phyloP scores from a whole-genome alignment of 2,888 invertebrate genomes.

The Bhutanitis thaidina region DNA sequence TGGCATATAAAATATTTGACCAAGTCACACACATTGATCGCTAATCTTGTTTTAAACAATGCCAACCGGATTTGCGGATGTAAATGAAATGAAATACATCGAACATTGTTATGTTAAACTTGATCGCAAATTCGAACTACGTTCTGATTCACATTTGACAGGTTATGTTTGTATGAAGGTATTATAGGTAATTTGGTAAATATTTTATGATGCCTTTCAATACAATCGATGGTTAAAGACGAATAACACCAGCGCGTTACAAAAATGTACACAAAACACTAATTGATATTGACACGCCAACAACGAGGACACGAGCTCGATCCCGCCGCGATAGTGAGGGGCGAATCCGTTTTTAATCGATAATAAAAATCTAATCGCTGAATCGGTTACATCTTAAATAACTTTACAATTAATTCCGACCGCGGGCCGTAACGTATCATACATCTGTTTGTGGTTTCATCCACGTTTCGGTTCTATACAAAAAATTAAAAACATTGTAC shows the following conservation, averaged over 20 bases:
- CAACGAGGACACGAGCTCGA: neutral
- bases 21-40: neutral
- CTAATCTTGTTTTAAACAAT: too few species aligned
- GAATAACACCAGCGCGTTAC: neutral
- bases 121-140: too few species aligned
- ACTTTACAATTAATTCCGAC: slow-evolving; percentile 65
- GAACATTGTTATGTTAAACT: too few species aligned
- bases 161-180: neutral
- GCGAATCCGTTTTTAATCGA: slow-evolving; percentile 6
- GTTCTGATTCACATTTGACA: slow-evolving; percentile 7
- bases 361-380: slow-evolving; percentile 37
- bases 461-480: slow-evolving; percentile 72
- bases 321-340: neutral
- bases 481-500: slow-evolving; percentile 78
- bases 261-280: neutral
- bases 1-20: slow-evolving; percentile 7
- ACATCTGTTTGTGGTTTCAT: slow-evolving; percentile 55
- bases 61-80: too few species aligned
- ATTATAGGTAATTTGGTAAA: neutral
- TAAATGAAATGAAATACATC: too few species aligned
- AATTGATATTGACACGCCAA: neutral
- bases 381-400: slow-evolving; percentile 67
- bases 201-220: slow-evolving; percentile 3
- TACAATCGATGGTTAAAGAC: neutral
- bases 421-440: slow-evolving; percentile 60